Conservation (phyloP, 2,797 vertebrate genomes). For the Manis javanica region DNA sequence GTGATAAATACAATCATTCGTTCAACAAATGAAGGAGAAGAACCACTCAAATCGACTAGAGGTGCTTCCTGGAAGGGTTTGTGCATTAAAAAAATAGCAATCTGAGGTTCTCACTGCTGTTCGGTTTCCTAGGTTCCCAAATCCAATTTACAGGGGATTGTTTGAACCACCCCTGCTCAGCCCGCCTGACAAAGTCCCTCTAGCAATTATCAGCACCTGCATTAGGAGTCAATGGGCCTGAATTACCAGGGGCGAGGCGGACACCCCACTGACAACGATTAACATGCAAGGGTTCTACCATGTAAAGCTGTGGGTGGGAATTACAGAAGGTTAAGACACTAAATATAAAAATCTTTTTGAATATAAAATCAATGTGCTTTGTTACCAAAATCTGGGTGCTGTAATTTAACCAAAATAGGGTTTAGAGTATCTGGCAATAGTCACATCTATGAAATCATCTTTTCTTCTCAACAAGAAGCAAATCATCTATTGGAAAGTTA, state of each 20-base stretch:
- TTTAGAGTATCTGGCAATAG: slow-evolving; percentile 84
- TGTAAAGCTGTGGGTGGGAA: slow-evolving; percentile 86
- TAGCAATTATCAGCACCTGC: slow-evolving; percentile 87
- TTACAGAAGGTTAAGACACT: slow-evolving; percentile 89
- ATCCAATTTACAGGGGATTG: slow-evolving; percentile 80
- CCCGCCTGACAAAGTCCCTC: slow-evolving; percentile 84
- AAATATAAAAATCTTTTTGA: slow-evolving; percentile 88
- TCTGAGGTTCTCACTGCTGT: background rate
- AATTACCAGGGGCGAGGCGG: slow-evolving; percentile 84
- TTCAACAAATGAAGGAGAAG: background rate
- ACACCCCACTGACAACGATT: slow-evolving; percentile 86
- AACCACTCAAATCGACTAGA: background rate
- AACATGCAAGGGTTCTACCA: slow-evolving; percentile 82
- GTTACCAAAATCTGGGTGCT: slow-evolving; percentile 85
- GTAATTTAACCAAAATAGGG: slow-evolving; percentile 86
- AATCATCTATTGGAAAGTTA: slow-evolving; percentile 78
- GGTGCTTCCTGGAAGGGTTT: background rate
- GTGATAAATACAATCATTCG: background rate
- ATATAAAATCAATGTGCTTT: slow-evolving; percentile 87
- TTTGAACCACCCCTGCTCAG: slow-evolving; percentile 82
- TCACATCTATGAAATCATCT: slow-evolving; percentile 77
- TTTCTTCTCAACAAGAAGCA: slow-evolving; percentile 78
- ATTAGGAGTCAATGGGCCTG: slow-evolving; percentile 82
- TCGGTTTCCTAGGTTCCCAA: slow-evolving; percentile 67
- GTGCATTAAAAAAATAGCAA: background rate